A percentile compares a stretch with the other conserved stretches of the same genome.
Evolutionary conservation across 2,888 invertebrate species (phyloP).

Genomic region (Belgica antarctica): DNA sequence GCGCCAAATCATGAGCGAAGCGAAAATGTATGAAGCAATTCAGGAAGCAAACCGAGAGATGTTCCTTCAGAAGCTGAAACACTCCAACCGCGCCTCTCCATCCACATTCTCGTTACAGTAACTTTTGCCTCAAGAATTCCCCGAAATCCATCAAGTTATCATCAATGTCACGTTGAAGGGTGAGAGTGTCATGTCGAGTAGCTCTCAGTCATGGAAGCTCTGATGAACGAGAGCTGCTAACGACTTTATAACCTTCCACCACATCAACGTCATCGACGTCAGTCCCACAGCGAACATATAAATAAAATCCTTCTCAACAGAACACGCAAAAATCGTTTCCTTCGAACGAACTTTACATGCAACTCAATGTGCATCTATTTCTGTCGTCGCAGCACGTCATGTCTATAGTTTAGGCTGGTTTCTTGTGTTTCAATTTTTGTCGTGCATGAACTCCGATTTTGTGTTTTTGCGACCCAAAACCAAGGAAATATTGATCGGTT

Average conservation of each 20-base stretch:
- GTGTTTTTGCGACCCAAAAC: no score
- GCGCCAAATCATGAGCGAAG: conserved; percentile 75
- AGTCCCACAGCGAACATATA: background rate
- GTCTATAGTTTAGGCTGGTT: no score
- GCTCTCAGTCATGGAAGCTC: conserved; percentile 16
- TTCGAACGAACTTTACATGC: no score
- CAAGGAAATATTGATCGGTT: no score
- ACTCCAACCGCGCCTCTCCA: background rate
- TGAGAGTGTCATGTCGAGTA: no score
- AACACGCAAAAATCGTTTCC: no score
- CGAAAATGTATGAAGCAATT: conserved; percentile 75
- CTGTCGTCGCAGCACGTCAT: no score
- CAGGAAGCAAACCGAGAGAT: conserved; percentile 74
- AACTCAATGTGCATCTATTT: no score
- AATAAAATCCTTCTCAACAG: no score
- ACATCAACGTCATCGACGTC: no score
- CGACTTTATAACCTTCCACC: background rate
- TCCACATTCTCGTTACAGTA: conserved; percentile 29
- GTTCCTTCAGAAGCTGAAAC: conserved; percentile 58
- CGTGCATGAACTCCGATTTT: no score
- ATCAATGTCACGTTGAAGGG: background rate
- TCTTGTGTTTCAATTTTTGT: no score
- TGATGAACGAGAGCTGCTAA: background rate
- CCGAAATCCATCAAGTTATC: conserved; percentile 2
- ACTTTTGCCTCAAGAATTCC: background rate